Base-by-base conservation (phyloP, 2,888 invertebrate genomes). In the Folsomia manolachei region DNA sequence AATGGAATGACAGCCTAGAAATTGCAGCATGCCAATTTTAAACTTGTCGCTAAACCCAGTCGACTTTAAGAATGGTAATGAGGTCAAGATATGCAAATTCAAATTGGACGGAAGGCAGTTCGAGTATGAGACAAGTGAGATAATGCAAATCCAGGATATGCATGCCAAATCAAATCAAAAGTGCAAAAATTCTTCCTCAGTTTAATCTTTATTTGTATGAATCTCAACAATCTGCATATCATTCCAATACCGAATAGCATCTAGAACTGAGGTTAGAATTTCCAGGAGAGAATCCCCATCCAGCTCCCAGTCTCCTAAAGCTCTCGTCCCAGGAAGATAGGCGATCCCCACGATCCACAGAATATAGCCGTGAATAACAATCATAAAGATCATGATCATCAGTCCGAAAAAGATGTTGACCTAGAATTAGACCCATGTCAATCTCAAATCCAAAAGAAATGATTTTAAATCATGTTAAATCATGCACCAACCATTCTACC, bases 271-370 rank as follows among this genome's bases (percentile, higher is more conserved):
- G 25, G 71, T 62, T n/a, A 73, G 52, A 1, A 74, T 1, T 2
- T 53, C 23, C 0, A 70, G 64, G 9, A 78, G 27, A n/a, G 39
- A 70, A 1, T 77, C 73, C 24, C 7, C 19, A 1, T 24, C 39
- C 1, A 79, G 9, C 21, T 80, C 61, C 78, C 79, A 79, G 9
- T 77, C 64, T 9, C 71, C 69, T 1, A 80, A 60, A 14, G 78
- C 74, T 23, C 76, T 70, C 1, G 79, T 79, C 51, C 80, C 80
- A n/a, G 80, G 80, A 18, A 80, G 72, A 72, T 76, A 80, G 19
- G 80, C 79, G 23, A 80, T 79, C 1, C 80, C 80, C 69, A 80
- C 72, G 21, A 79, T 78, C 80, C 80, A 80, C 69, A 80, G 70
- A 0, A 77, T 77, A 72, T 80, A 80, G 11, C 80, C 80, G 63